Evolutionary conservation across 2,888 invertebrate genomes (phyloP).

Genomic region (Drosophila cyrtoloma): DNA sequence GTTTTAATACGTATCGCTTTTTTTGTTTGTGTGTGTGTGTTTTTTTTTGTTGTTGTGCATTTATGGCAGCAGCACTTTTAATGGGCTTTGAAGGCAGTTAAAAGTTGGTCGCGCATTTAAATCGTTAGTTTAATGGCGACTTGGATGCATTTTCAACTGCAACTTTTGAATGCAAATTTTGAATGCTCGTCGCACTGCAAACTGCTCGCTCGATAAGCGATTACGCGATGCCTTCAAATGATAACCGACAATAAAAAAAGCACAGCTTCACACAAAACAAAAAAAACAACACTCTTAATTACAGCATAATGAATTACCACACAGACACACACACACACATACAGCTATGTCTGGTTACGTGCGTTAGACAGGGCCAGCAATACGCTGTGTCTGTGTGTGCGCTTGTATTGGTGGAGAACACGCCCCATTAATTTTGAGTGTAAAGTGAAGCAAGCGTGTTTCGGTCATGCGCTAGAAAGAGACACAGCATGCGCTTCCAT

Average conservation of each 20-base stretch:
- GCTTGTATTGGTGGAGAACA: conserved; percentile 42
- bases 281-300: conserved; percentile 63
- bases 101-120: conserved; percentile 26
- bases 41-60: conserved; percentile 20
- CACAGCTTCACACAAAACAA: conserved; percentile 55
- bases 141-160: conserved; percentile 35
- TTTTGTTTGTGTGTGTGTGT: neutral
- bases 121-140: conserved; percentile 27
- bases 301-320: conserved; percentile 62
- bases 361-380: conserved; percentile 51
- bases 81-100: conserved; percentile 28
- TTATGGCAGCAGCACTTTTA: conserved; percentile 39
- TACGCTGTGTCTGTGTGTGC: conserved; percentile 32
- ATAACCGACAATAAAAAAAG: conserved; percentile 71
- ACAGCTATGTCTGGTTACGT: neutral
- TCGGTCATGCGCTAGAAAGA: conserved; percentile 34
- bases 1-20: conserved; percentile 2
- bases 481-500: conserved; percentile 57
- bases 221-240: conserved; percentile 74
- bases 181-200: conserved; percentile 42
- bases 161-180: conserved; percentile 38
- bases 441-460: conserved; percentile 29
- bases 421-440: conserved; percentile 65
- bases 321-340: conserved; percentile 19
- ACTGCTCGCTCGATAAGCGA: conserved; percentile 42